Evolutionary conservation across 2,888 invertebrate species (phyloP).

Genomic region (Tipula confusa): DNA sequence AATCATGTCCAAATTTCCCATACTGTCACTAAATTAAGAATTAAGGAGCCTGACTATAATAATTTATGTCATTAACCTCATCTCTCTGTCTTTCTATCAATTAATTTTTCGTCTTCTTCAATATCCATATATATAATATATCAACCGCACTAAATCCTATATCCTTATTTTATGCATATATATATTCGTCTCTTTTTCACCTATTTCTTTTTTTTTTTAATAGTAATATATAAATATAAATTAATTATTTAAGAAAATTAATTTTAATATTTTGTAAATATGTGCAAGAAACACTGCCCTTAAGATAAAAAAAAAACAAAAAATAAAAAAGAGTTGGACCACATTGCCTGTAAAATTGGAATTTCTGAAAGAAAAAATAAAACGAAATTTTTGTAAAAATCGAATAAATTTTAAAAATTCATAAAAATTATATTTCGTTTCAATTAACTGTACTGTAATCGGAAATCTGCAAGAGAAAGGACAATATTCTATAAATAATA

Average conservation of each 20-base stretch:
- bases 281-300: not conserved
- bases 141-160: not conserved
- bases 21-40: conserved; percentile 45
- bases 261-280: conserved; percentile 29
- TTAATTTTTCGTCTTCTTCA: not conserved
- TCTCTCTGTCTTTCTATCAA: too few species aligned
- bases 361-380: not conserved
- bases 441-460: not conserved
- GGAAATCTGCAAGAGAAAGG: not conserved
- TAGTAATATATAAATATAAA: not conserved
- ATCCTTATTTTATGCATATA: not conserved
- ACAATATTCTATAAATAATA: not conserved
- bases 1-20: conserved; percentile 52
- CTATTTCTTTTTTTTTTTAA: not conserved
- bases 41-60: not conserved
- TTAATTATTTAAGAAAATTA: conserved; percentile 25
- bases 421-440: not conserved
- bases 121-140: not conserved
- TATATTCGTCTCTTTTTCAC: not conserved
- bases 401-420: not conserved
- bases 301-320: not conserved
- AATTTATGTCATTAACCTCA: not conserved
- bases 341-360: conserved; percentile 26
- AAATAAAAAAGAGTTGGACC: not conserved
- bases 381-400: conserved; percentile 15